A percentile compares a stretch with the other conserved stretches of the same genome.
These are phyloP conservation scores for Acridotheres tristis DNA, from an alignment of 2,797 vertebrate species.

Conservation along the genomic window DNA sequence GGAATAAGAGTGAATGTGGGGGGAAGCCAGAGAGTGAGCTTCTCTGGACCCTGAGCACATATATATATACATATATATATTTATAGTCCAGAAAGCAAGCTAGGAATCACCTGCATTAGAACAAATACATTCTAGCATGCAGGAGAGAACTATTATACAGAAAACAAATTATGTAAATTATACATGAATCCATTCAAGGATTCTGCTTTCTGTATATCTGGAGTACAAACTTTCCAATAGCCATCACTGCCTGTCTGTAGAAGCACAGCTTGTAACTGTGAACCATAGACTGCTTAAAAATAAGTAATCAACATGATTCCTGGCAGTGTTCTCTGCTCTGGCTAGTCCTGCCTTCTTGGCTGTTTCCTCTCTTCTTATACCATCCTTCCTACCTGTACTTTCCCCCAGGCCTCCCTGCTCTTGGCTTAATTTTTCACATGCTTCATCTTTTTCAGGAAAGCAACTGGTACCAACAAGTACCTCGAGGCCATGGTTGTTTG, in stretches of 20 bases:
- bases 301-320: neutral
- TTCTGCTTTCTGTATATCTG: neutral
- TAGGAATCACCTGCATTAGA: neutral
- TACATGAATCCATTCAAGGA: neutral
- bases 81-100: neutral
- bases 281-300: neutral
- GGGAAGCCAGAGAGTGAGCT: neutral
- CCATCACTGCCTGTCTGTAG: neutral
- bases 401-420: neutral
- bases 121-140: neutral
- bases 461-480: neutral
- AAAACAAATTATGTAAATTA: neutral
- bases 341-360: neutral
- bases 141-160: neutral
- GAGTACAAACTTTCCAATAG: neutral
- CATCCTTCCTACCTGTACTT: neutral
- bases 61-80: fast-evolving
- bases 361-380: neutral
- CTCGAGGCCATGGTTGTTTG: fast-evolving
- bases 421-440: neutral
- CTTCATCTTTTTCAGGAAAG: neutral
- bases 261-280: neutral
- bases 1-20: neutral
- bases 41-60: neutral
- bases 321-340: neutral